Percentiles rank a stretch among this genome's conserved stretches.
phyloP scores from a whole-genome alignment of 2,113 vertebrate genomes.

The Galemys pyrenaicus region DNA sequence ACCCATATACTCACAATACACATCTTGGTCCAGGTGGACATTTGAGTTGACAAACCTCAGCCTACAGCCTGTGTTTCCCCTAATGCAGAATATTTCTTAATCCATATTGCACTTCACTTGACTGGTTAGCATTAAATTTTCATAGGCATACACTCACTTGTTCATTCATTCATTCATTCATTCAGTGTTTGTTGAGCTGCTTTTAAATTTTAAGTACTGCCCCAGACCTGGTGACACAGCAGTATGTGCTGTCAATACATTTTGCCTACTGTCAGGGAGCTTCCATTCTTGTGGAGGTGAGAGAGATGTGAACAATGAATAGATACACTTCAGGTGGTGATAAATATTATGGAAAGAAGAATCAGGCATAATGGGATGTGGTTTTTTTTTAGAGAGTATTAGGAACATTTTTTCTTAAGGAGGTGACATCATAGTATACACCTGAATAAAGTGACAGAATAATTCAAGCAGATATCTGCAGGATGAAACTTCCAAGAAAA shows the following conservation, averaged over 20 bases:
- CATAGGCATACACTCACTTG: neutral
- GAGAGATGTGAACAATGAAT: neutral
- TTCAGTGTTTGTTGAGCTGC: neutral
- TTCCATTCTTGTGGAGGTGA: neutral
- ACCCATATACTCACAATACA: neutral
- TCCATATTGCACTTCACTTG: neutral
- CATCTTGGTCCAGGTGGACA: neutral
- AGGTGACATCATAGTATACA: neutral
- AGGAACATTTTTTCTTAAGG: neutral
- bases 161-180: neutral
- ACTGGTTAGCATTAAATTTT: neutral
- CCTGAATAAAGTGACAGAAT: neutral
- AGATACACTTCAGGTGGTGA: neutral
- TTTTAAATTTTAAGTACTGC: neutral
- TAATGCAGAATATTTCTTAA: neutral
- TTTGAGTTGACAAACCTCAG: neutral
- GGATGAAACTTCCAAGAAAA: neutral
- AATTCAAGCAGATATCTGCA: accelerated
- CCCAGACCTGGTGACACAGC: neutral
- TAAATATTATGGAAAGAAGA: neutral
- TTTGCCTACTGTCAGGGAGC: neutral
- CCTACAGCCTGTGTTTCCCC: neutral
- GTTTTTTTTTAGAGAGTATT: neutral
- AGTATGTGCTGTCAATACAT: neutral
- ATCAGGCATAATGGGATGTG: neutral